These are phyloP conservation scores for Phalacrocorax carbo DNA, from an alignment of 2,113 vertebrate species.

Conservation along the genomic window DNA sequence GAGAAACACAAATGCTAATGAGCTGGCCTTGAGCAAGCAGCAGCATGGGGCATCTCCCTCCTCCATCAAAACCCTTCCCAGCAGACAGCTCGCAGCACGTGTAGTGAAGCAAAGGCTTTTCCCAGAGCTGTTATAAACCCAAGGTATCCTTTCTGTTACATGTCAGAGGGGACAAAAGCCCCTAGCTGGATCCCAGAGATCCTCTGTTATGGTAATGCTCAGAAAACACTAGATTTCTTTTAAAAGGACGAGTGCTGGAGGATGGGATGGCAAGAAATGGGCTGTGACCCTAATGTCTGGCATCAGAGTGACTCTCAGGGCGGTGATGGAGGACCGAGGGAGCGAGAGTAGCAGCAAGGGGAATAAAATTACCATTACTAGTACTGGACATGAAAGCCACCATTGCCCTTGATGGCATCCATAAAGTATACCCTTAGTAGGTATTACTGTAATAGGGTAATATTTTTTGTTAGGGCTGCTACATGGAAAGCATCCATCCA, in stretches of 20 bases:
- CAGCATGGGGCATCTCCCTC: not conserved
- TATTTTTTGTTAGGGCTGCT: conserved; percentile 32
- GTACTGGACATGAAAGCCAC: conserved; percentile 15
- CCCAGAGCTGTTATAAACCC: not conserved
- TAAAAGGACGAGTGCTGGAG: not conserved
- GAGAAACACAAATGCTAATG: not conserved
- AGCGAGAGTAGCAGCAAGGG: not conserved
- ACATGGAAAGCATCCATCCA: not conserved
- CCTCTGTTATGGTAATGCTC: not conserved
- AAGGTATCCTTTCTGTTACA: not conserved
- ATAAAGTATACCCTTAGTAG: not conserved
- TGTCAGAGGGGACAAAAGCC: not conserved
- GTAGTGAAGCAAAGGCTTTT: not conserved
- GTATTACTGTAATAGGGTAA: conserved; percentile 19
- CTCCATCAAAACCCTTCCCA: not conserved
- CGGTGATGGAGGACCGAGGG: not conserved
- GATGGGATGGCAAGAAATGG: rapidly evolving
- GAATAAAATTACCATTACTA: conserved; percentile 6
- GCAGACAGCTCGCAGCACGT: not conserved
- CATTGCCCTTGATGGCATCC: conserved; percentile 47
- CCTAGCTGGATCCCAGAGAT: not conserved
- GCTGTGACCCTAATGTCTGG: not conserved
- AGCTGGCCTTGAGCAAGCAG: not conserved
- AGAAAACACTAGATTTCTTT: not conserved
- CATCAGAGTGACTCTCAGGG: not conserved